Percentiles rank a stretch among this genome's conserved stretches.
Evolutionary conservation across 2,888 invertebrate genomes (phyloP).

Genomic region (Tenthredo amoena): DNA sequence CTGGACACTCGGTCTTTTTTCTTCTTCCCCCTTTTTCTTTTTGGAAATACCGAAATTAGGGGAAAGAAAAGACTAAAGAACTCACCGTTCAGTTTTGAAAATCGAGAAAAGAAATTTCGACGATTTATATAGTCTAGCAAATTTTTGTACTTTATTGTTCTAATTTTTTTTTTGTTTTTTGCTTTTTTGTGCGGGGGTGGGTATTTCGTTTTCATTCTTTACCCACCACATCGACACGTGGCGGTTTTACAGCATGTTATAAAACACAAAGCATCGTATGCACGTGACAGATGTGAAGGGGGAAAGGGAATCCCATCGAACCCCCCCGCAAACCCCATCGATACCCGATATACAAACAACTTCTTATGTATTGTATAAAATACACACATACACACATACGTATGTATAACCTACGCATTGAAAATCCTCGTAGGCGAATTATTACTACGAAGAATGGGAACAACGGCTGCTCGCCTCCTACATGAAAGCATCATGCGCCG

Average conservation of each 20-base stretch:
- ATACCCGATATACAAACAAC: conserved; percentile 13
- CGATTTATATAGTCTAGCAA: too few relatives aligned
- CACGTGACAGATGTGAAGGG: conserved; percentile 35
- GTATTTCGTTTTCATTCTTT: not conserved
- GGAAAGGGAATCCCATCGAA: not conserved
- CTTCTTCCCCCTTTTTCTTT: too few relatives aligned
- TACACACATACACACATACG: not conserved
- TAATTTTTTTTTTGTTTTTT: not conserved
- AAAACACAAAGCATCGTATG: not conserved
- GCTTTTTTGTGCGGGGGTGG: not conserved
- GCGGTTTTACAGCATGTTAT: conserved; percentile 3
- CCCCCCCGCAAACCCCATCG: conserved; percentile 4
- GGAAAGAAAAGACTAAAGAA: too few relatives aligned
- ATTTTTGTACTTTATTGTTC: too few relatives aligned
- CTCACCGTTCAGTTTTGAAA: too few relatives aligned
- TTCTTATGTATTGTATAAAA: not conserved
- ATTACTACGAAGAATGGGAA: conserved; percentile 3
- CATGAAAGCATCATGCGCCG: not conserved
- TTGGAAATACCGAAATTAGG: too few relatives aligned
- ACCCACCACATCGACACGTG: not conserved
- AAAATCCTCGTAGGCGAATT: conserved; percentile 11
- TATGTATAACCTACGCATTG: conserved; percentile 5
- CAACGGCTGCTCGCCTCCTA: not conserved
- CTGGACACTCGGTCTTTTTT: not conserved
- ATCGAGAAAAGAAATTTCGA: too few relatives aligned